Base-by-base conservation (phyloP, 2,113 vertebrate species). In the Eolophus roseicapilla region DNA sequence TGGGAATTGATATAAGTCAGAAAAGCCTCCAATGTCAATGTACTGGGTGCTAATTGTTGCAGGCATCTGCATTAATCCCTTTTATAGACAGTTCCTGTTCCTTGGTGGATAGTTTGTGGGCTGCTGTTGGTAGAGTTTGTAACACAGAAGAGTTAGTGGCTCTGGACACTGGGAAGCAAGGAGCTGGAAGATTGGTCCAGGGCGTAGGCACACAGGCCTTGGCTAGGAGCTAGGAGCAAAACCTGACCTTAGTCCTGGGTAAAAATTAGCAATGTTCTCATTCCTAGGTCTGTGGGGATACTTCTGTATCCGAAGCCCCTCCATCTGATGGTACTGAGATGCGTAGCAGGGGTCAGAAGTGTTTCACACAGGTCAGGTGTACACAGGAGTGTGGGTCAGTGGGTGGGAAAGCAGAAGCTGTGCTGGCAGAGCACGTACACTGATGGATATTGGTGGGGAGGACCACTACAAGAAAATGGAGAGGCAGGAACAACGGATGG, bases 381-480 rank as follows among this genome's bases (percentile, higher is more conserved):
- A 3, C 10, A 0, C 14, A 37, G 59, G 17, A 46, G 15, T 0
- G 0, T 20, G 60, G 78, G 16, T 15, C 82, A 79, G 52, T 0
- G 2, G 43, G 3, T 57, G 59, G 71, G 19, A 41, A 43, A 47
- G 11, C 68, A 84, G 74, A 28, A 67, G 46, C 12, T 4, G 10
- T 46, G 41, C 50, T 87, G 73, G 53, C 50, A 92, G 62, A 71
- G 37, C 12, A 2, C 1, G 3, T 24, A 9, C 50, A 4, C n/a
- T 0, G 2, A 5, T 44, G 21, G 69, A 52, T 55, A 17, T 8
- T 8, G 49, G 5, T 31, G 44, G 31, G 44, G 5, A 47, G 35
- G 19, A 52, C 33, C 41, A 29, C 25, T 8, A 24, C 9, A 44
- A 46, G 31, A 60, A 33, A 0, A 7, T 46, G 50, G 50, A 16